These are phyloP conservation scores for Yponomeuta malinellus DNA, from an alignment of 2,888 invertebrate genomes.

Conservation along the genomic window DNA sequence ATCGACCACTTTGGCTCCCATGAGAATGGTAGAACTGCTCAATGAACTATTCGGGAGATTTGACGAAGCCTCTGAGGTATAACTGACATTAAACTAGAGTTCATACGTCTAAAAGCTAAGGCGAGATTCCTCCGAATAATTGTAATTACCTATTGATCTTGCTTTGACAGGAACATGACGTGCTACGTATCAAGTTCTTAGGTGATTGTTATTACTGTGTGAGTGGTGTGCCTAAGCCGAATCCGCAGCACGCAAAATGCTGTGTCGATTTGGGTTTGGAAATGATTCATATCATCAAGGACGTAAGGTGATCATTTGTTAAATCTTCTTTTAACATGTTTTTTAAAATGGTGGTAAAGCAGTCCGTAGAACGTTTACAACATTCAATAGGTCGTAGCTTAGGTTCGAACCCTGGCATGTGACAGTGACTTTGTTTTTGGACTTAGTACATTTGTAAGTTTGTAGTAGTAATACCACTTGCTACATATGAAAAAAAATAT, in stretches of 20 bases:
- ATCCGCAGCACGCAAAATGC: slow-evolving; percentile 88
- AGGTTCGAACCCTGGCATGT: no score
- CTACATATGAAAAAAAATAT: no score
- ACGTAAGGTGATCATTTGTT: slow-evolving; percentile 74
- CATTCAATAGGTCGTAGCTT: no score
- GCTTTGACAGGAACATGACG: slow-evolving; percentile 77
- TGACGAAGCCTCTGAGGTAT: slow-evolving; percentile 91
- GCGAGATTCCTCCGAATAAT: neutral
- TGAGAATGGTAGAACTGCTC: slow-evolving; percentile 88
- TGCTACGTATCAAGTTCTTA: slow-evolving; percentile 91
- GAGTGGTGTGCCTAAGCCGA: slow-evolving; percentile 88
- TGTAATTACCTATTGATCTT: neutral
- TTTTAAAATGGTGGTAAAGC: no score
- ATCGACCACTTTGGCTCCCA: slow-evolving; percentile 87
- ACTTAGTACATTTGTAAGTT: no score
- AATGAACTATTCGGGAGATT: slow-evolving; percentile 95
- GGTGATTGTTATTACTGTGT: slow-evolving; percentile 97
- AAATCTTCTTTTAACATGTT: no score
- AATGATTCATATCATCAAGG: slow-evolving; percentile 93
- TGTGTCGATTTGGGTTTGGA: slow-evolving; percentile 93
- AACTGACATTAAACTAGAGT: neutral
- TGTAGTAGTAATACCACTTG: no score
- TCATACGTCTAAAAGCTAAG: neutral
- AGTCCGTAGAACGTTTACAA: no score
- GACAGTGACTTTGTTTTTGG: no score